Conservation (phyloP, 2,888 invertebrate genomes). For the Latrodectus elegans region DNA sequence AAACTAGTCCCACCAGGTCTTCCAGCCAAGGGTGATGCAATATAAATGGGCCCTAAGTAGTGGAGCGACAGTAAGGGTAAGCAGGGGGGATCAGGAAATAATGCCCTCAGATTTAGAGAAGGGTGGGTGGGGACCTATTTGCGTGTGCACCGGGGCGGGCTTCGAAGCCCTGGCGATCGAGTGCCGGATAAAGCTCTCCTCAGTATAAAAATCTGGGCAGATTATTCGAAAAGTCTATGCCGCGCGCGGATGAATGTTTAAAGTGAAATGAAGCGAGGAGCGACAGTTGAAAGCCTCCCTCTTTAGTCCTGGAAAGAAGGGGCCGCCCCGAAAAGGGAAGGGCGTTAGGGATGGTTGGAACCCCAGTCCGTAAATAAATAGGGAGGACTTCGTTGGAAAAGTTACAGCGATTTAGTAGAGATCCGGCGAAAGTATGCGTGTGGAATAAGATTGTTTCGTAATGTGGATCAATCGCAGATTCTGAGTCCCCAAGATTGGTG, state of each 20-base stretch:
- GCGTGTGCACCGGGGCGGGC: background rate
- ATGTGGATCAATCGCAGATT: too few relatives aligned
- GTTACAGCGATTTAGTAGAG: too few relatives aligned
- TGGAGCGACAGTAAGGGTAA: background rate
- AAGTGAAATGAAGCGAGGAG: background rate
- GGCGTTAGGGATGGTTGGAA: background rate
- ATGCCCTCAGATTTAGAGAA: slow-evolving; percentile 2
- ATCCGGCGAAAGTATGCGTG: too few relatives aligned
- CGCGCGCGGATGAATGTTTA: background rate
- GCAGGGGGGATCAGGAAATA: background rate
- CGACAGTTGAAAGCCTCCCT: slow-evolving; percentile 5
- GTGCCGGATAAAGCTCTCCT: background rate
- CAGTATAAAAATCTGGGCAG: background rate
- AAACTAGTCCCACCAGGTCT: too few relatives aligned
- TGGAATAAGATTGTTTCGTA: too few relatives aligned
- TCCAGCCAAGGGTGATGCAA: background rate
- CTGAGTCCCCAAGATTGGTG: too few relatives aligned
- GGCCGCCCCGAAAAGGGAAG: background rate
- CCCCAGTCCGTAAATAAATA: too few relatives aligned
- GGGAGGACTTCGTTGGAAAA: too few relatives aligned
- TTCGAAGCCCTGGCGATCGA: background rate
- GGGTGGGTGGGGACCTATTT: background rate
- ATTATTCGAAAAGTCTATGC: background rate
- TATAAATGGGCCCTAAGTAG: background rate
- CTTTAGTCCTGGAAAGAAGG: background rate